phyloP scores from a whole-genome alignment of 2,888 invertebrate species.

The Brachypalpus laphriformis region DNA sequence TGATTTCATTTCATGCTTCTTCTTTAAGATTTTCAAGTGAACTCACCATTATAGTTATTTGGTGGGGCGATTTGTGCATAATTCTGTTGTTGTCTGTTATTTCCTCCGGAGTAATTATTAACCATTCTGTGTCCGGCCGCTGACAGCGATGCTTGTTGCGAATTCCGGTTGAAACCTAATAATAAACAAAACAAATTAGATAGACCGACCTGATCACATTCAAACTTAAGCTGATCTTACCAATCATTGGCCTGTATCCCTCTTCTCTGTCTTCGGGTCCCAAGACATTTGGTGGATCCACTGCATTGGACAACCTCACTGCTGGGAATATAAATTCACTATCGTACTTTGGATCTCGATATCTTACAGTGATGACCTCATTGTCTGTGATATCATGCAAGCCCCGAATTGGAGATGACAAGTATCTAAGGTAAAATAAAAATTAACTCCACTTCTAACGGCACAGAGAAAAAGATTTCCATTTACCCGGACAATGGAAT shows the following conservation, averaged over 20 bases:
- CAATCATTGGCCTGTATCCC: conserved; percentile 91
- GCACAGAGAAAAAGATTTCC: background rate
- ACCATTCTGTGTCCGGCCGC: conserved; percentile 90
- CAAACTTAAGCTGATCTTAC: conserved; percentile 81
- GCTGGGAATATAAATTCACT: conserved; percentile 91
- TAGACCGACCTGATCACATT: background rate
- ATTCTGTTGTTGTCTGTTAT: conserved; percentile 72
- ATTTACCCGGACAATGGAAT: conserved; percentile 87
- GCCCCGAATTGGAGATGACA: conserved; percentile 89
- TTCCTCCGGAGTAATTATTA: conserved; percentile 84
- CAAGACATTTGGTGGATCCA: conserved; percentile 89
- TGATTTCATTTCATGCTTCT: background rate
- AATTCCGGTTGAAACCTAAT: conserved; percentile 86
- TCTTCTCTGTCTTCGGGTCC: conserved; percentile 90
- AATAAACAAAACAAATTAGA: conserved; percentile 52
- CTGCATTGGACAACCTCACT: conserved; percentile 86
- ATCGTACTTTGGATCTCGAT: conserved; percentile 90
- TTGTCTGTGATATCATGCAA: conserved; percentile 86
- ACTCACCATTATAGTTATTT: conserved; percentile 59
- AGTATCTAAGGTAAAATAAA: conserved; percentile 81
- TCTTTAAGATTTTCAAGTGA: background rate
- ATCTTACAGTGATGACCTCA: conserved; percentile 87
- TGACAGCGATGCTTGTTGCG: conserved; percentile 87
- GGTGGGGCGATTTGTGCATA: conserved; percentile 66
- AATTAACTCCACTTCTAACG: background rate